These are phyloP conservation scores for Hapalemur alaotrensis DNA, from an alignment of 2,797 vertebrate genomes.

Conservation along the genomic window DNA sequence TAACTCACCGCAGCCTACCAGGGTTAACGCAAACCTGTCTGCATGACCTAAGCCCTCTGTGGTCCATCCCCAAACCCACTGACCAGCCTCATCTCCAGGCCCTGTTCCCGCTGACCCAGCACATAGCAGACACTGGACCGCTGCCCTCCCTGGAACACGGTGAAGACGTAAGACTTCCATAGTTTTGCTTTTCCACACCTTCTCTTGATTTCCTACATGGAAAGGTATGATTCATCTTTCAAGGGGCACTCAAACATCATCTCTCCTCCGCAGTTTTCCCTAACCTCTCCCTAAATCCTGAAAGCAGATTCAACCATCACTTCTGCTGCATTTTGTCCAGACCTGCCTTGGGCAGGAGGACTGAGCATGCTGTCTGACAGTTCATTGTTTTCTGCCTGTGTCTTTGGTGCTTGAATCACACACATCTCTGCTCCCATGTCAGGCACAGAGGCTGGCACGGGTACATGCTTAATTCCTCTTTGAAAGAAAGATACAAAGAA, in stretches of 20 bases:
- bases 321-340: background rate
- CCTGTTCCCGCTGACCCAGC: too few relatives aligned
- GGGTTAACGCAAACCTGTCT: too few relatives aligned
- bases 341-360: accelerated
- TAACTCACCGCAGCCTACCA: background rate
- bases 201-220: background rate
- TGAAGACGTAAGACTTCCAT: background rate
- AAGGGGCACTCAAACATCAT: background rate
- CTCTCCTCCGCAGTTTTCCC: background rate
- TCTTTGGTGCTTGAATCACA: background rate
- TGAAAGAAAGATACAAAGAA: background rate
- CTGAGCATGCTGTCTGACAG: background rate
- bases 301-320: background rate
- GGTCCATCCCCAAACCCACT: background rate
- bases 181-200: background rate
- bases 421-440: background rate
- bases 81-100: too few relatives aligned
- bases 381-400: accelerated
- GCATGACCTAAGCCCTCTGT: background rate
- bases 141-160: accelerated
- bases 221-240: background rate
- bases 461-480: background rate
- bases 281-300: background rate
- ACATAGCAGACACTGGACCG: background rate
- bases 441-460: background rate